Conservation (phyloP, 2,113 vertebrate species). For the Dinomys branickii region DNA sequence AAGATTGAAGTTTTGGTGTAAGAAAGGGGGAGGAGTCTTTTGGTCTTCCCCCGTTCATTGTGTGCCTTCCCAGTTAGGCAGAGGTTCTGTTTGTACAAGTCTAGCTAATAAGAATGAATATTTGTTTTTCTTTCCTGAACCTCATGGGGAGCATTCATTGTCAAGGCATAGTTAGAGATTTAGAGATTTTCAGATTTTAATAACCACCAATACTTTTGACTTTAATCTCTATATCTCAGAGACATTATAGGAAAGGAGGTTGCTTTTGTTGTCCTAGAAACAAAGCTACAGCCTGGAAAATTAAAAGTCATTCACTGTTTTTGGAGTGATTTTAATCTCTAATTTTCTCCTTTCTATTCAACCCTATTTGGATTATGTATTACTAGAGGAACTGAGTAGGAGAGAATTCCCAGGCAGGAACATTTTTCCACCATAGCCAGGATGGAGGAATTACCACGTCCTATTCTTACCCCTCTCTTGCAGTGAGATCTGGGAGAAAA, state of each 20-base stretch:
- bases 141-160: not conserved
- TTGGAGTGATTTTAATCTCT: not conserved
- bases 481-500: not conserved
- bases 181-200: not conserved
- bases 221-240: not conserved
- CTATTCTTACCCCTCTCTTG: not conserved
- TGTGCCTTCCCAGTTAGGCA: not conserved
- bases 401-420: not conserved
- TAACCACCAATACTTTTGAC: not conserved
- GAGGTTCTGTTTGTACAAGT: not conserved
- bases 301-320: not conserved
- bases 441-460: not conserved
- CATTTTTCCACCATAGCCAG: not conserved
- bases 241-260: not conserved
- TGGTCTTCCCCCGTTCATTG: not conserved
- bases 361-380: not conserved
- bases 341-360: not conserved
- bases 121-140: not conserved
- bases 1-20: not conserved
- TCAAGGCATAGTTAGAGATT: conserved; percentile 19
- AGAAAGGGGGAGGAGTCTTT: not conserved
- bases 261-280: conserved; percentile 33
- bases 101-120: not conserved
- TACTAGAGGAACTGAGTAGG: not conserved
- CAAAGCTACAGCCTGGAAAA: conserved; percentile 15